phyloP scores from a whole-genome alignment of 2,888 invertebrate species.

The Cistogaster globosa region DNA sequence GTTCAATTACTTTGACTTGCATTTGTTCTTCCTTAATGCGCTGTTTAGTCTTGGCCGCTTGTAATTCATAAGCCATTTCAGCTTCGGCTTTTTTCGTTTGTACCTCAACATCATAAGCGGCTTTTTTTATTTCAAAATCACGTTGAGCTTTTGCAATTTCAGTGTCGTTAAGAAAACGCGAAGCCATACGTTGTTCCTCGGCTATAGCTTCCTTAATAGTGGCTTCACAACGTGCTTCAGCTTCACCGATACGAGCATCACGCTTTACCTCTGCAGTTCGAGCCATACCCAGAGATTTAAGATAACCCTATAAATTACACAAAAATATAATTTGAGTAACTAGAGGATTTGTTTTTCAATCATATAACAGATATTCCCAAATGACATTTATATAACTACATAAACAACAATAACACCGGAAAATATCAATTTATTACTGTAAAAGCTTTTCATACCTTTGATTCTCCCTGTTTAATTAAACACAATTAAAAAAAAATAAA shows the following conservation, averaged over 20 bases:
- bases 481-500: constrained; percentile 30
- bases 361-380: neutral
- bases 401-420: constrained; percentile 13
- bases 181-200: constrained; percentile 97
- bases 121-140: constrained; percentile 98
- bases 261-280: constrained; percentile 97
- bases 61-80: constrained; percentile 95
- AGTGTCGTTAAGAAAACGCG: constrained; percentile 96
- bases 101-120: constrained; percentile 98
- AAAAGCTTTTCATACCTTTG: constrained; percentile 53
- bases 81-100: constrained; percentile 95
- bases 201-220: constrained; percentile 92
- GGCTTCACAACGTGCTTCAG: constrained; percentile 96
- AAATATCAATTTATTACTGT: constrained; percentile 15
- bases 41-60: constrained; percentile 98
- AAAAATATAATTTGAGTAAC: constrained; percentile 2
- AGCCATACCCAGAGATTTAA: constrained; percentile 97
- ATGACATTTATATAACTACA: neutral
- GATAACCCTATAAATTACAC: constrained; percentile 84
- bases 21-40: constrained; percentile 98
- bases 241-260: constrained; percentile 98
- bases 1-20: constrained; percentile 96
- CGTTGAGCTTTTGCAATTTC: constrained; percentile 98
- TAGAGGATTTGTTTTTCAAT: neutral
- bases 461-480: constrained; percentile 58